A percentile compares a stretch with the other conserved stretches of the same genome.
Conservation (phyloP, 2,797 vertebrate genomes). For the Rhabdomys pumilio region DNA sequence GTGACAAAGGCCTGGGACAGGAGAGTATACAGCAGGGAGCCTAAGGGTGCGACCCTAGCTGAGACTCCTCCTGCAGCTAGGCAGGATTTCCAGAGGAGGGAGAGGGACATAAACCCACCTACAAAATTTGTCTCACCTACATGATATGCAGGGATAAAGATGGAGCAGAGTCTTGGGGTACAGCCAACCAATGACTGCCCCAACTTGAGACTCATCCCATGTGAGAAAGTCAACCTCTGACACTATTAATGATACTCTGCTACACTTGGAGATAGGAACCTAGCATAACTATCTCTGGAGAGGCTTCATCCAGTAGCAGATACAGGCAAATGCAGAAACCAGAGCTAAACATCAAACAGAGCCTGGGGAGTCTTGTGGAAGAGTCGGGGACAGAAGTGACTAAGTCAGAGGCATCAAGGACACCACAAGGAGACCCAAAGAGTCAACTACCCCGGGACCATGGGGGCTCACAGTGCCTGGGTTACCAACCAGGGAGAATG, state of each 20-base stretch:
- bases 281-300: too few relatives aligned
- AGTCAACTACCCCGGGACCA: background rate
- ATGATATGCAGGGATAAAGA: background rate
- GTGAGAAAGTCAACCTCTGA: background rate
- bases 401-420: background rate
- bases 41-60: background rate
- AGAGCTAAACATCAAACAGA: background rate
- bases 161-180: background rate
- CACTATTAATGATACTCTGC: background rate
- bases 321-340: background rate
- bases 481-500: background rate
- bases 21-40: too few relatives aligned
- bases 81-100: background rate
- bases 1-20: background rate
- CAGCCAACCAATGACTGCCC: background rate
- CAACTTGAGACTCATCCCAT: background rate
- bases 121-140: background rate
- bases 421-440: background rate
- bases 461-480: background rate
- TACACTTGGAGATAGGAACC: background rate
- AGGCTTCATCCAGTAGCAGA: background rate
- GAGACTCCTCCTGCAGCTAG: background rate
- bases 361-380: background rate
- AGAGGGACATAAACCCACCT: background rate
- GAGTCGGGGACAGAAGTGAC: background rate